A percentile compares a stretch with the other conserved stretches of the same genome.
Evolutionary conservation across 2,797 vertebrate species (phyloP).

Genomic region (Syngnathus acus): DNA sequence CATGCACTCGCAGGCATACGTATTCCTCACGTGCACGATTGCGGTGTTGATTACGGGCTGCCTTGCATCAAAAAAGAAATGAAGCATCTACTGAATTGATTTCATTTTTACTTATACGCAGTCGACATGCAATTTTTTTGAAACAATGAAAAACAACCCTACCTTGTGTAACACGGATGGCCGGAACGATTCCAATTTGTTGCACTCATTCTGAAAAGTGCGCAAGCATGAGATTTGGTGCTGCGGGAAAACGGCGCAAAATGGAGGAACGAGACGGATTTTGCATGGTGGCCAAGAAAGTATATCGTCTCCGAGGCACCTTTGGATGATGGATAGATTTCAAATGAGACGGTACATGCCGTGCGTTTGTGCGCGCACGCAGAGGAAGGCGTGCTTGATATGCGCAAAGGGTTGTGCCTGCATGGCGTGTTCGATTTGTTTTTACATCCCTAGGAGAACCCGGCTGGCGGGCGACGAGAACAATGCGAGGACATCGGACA

Average conservation of each 20-base stretch:
- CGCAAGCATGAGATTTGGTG: neutral
- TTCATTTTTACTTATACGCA: neutral
- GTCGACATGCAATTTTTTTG: neutral
- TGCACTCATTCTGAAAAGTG: neutral
- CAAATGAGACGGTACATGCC: neutral
- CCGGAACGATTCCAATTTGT: neutral
- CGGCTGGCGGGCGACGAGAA: constrained; percentile 21
- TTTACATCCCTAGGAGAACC: constrained; percentile 37
- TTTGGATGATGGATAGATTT: neutral
- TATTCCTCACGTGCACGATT: neutral
- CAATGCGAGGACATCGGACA: constrained; percentile 52
- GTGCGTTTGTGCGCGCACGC: neutral
- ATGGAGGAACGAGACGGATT: neutral
- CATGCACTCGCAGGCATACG: neutral
- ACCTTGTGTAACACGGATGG: neutral
- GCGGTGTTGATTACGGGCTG: neutral
- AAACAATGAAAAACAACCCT: neutral
- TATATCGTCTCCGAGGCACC: neutral
- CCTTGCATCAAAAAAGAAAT: neutral
- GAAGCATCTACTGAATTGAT: neutral
- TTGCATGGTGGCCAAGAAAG: neutral
- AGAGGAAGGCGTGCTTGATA: constrained; percentile 3
- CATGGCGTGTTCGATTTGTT: constrained; percentile 12
- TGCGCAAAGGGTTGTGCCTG: constrained; percentile 16
- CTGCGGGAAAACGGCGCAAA: neutral